Base-by-base conservation (phyloP, 2,113 vertebrate genomes). In the Menidia beryllina region DNA sequence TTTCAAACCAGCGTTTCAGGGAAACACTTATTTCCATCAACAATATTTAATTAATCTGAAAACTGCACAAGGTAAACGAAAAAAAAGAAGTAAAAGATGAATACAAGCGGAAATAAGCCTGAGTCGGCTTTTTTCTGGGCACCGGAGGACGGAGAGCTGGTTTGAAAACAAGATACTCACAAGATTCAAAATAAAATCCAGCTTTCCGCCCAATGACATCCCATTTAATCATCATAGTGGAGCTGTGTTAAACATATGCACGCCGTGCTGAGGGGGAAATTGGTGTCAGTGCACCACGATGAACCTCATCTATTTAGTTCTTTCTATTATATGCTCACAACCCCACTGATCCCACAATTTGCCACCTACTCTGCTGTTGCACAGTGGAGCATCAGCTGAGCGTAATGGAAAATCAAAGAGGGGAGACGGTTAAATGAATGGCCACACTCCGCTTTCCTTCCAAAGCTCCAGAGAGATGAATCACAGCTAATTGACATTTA, bases 401-500 rank as follows among this genome's bases (percentile, higher is more conserved):
- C 43, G 30, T n/a, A 78, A 80, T 56, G 61, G 36, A 39, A 65
- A 82, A 65, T 63, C 52, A 60, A 75, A 85, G 62, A 61, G 52
- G 79, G 65, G 54, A 36, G 75, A 52, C 7, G 52, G 82, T 54
- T 64, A 73, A 80, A 81, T 69, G 64, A 82, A 72, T 13, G 41
- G 69, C 67, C 56, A 12, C 77, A 59, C 63, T 69, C 81, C 14
- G 70, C 54, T 21, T 23, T 56, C 47, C 30, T 67, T 70, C 79
- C 76, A 4, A 54, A 38, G 70, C 84, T 74, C 72, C 55, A 1
- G 57, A 49, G 72, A 81, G 73, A 88, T 86, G 84, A 88, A 85
- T 86, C 82, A 82, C 68, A 71, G 34, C 66, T 89, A 89, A 88
- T 86, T 88, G 89, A 85, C 89, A 89, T 91, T 86, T 85, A 79